A percentile compares a stretch with the other conserved stretches of the same genome.
Evolutionary conservation across 2,888 invertebrate genomes (phyloP).

Genomic region (Argyra leucocephala): DNA sequence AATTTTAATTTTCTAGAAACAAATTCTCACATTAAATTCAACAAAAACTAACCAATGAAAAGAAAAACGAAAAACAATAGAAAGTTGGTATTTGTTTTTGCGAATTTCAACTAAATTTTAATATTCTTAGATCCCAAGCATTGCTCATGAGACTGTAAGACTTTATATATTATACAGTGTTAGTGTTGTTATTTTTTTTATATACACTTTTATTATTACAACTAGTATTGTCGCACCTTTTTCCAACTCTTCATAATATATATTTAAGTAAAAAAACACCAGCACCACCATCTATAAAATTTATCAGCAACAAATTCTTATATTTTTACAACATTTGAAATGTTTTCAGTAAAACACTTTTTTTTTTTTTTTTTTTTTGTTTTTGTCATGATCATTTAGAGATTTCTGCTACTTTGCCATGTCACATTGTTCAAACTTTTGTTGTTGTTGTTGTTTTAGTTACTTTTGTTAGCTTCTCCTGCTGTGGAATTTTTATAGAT

Average conservation of each 20-base stretch:
- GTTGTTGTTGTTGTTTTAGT: not conserved
- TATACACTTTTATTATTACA: not conserved
- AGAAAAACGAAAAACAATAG: too few species aligned
- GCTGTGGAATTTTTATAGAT: not conserved
- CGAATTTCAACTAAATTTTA: too few species aligned
- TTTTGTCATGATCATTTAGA: not conserved
- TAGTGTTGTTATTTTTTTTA: too few species aligned
- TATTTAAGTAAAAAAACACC: not conserved
- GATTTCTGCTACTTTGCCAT: not conserved
- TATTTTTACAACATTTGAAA: too few species aligned
- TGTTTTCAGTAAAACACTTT: not conserved
- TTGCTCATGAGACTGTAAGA: too few species aligned
- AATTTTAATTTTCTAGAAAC: too few species aligned
- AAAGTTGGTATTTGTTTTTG: too few species aligned
- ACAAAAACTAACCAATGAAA: too few species aligned
- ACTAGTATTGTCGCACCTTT: not conserved
- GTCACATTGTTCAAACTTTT: not conserved
- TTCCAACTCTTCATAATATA: not conserved
- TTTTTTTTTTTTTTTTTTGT: not conserved
- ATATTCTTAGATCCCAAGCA: too few species aligned
- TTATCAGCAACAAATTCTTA: not conserved
- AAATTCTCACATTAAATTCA: too few species aligned
- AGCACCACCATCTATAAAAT: not conserved
- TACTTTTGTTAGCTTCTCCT: not conserved
- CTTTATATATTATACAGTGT: too few species aligned